Conservation (phyloP, 2,113 vertebrate genomes). For the Engraulis encrasicolus region DNA sequence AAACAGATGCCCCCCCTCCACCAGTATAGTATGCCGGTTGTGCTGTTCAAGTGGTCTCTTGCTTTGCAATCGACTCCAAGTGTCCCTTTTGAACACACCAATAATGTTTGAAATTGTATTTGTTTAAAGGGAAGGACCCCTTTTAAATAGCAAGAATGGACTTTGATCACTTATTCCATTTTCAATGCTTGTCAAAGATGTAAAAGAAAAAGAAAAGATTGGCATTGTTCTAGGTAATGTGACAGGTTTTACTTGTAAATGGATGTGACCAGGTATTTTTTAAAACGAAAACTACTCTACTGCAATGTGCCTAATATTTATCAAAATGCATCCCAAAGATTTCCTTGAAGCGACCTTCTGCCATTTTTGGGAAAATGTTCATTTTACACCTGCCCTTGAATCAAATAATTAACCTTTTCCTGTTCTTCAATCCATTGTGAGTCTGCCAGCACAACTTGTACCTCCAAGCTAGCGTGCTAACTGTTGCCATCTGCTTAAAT, state of each 20-base stretch:
- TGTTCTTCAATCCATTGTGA: too few species aligned
- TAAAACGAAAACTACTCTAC: neutral
- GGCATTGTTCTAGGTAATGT: neutral
- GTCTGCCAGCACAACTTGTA: too few species aligned
- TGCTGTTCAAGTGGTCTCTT: conserved; percentile 10
- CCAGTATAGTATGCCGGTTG: neutral
- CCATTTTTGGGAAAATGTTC: too few species aligned
- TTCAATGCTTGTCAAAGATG: neutral
- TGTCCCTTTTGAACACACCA: neutral
- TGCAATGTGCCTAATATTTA: conserved; percentile 42
- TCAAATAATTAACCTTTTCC: too few species aligned
- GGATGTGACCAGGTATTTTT: too few species aligned
- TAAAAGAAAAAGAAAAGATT: neutral
- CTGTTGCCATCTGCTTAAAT: too few species aligned
- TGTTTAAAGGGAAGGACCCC: neutral
- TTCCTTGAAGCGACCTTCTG: neutral
- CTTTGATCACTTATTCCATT: neutral
- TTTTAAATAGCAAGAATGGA: neutral
- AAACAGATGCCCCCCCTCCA: neutral
- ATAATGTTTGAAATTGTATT: neutral
- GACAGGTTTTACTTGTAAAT: too few species aligned
- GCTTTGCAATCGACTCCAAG: neutral
- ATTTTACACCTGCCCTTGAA: too few species aligned
- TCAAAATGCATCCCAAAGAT: conserved; percentile 44
- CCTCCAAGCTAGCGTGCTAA: too few species aligned